These are phyloP conservation scores for Molanna angustata DNA, from an alignment of 2,888 invertebrate genomes.

Conservation along the genomic window DNA sequence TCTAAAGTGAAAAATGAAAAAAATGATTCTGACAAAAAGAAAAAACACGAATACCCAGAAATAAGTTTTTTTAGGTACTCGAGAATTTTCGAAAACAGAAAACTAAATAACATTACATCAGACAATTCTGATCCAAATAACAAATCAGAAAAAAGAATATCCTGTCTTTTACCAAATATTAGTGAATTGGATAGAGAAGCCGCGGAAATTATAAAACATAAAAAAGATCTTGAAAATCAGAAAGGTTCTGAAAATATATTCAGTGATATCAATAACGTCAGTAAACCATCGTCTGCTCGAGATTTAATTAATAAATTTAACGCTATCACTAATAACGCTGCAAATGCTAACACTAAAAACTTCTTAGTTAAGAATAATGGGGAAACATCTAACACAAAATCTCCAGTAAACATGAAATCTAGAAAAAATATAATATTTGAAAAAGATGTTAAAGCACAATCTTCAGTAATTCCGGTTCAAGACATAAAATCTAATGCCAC, in stretches of 20 bases:
- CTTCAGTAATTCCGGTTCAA: too few relatives aligned
- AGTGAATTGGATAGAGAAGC: constrained; percentile 79
- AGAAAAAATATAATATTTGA: constrained; percentile 8
- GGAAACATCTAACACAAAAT: not conserved
- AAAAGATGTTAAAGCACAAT: too few relatives aligned
- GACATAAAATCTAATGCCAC: too few relatives aligned
- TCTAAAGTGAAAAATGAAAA: constrained; percentile 36
- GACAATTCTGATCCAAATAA: constrained; percentile 37
- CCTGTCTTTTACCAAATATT: constrained; percentile 68
- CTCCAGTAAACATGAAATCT: constrained; percentile 3
- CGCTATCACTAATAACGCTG: constrained; percentile 21
- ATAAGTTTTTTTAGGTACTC: constrained; percentile 54
- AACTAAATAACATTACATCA: constrained; percentile 35
- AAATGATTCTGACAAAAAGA: constrained; percentile 41
- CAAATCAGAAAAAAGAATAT: constrained; percentile 55
- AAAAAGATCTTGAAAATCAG: constrained; percentile 41
- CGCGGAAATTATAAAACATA: constrained; percentile 64
- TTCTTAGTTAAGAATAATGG: not conserved
- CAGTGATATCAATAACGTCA: not conserved
- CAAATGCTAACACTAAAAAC: not conserved
- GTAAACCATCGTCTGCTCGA: constrained; percentile 28
- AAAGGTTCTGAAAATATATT: not conserved
- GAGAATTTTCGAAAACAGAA: constrained; percentile 48
- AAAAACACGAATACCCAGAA: constrained; percentile 47
- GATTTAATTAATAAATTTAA: constrained; percentile 32